phyloP scores from a whole-genome alignment of 2,113 vertebrate species.

The Chunga burmeisteri region DNA sequence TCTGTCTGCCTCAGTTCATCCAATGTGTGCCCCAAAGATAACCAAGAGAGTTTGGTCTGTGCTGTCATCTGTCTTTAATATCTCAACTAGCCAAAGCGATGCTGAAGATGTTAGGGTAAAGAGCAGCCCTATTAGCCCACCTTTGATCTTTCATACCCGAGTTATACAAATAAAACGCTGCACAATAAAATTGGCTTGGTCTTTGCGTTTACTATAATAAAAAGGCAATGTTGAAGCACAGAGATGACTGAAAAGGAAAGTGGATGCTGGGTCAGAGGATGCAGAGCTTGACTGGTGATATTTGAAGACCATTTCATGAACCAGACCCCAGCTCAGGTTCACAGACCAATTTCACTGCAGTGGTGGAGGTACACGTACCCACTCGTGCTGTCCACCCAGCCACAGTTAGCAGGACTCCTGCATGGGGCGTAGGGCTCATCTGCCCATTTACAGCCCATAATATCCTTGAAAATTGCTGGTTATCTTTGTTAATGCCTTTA shows the following conservation, averaged over 20 bases:
- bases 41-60: not conserved
- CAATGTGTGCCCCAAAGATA: not conserved
- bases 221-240: not conserved
- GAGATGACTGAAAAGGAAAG: not conserved
- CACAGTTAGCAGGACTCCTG: not conserved
- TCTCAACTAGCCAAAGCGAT: not conserved
- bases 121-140: not conserved
- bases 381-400: not conserved
- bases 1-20: conserved; percentile 18
- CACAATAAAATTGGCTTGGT: not conserved
- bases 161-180: not conserved
- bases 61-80: not conserved
- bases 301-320: not conserved
- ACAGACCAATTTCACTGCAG: not conserved
- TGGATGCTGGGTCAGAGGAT: not conserved
- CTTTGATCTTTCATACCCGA: not conserved
- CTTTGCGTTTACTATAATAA: not conserved
- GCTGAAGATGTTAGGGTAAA: not conserved
- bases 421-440: not conserved
- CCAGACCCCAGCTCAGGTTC: not conserved
- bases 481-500: not conserved
- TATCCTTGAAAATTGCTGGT: not conserved
- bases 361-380: not conserved
- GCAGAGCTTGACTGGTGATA: not conserved
- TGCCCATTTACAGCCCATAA: not conserved